phyloP scores from a whole-genome alignment of 1,140 invertebrate species.

The Pentalonia nigronervosa region DNA sequence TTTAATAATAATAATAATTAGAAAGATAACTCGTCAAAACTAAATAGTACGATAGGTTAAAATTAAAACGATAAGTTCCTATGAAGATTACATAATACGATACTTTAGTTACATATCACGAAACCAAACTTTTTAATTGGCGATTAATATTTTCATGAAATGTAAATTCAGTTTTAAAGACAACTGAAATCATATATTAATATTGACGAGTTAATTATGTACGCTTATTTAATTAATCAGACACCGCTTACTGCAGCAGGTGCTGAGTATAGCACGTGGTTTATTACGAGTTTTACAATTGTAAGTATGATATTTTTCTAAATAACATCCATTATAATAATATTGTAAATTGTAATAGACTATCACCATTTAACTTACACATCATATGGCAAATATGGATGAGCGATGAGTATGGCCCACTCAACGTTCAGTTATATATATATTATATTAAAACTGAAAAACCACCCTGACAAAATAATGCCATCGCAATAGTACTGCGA shows the following conservation, averaged over 20 bases:
- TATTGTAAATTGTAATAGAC: background rate
- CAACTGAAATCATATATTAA: background rate
- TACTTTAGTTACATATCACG: conserved; percentile 11
- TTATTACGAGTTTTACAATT: background rate
- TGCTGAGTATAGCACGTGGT: background rate
- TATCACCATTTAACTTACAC: background rate
- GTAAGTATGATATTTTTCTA: background rate
- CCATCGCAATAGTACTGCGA: too few relatives aligned
- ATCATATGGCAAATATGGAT: background rate
- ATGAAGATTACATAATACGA: background rate
- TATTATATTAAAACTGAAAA: background rate
- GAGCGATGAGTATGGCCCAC: background rate
- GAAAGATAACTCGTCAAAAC: background rate
- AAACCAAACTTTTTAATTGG: conserved; percentile 34
- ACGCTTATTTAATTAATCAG: background rate
- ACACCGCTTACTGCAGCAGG: background rate
- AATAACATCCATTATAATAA: background rate
- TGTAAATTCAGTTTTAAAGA: background rate
- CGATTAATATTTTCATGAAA: conserved; percentile 27
- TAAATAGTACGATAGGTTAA: background rate
- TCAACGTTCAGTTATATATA: background rate
- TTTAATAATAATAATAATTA: background rate
- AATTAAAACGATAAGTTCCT: background rate
- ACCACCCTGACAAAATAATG: background rate
- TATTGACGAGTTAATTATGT: background rate